Percentiles rank a stretch among this genome's conserved stretches.
Evolutionary conservation across 2,888 invertebrate species (phyloP).

Genomic region (Lasioglossum figueresi): DNA sequence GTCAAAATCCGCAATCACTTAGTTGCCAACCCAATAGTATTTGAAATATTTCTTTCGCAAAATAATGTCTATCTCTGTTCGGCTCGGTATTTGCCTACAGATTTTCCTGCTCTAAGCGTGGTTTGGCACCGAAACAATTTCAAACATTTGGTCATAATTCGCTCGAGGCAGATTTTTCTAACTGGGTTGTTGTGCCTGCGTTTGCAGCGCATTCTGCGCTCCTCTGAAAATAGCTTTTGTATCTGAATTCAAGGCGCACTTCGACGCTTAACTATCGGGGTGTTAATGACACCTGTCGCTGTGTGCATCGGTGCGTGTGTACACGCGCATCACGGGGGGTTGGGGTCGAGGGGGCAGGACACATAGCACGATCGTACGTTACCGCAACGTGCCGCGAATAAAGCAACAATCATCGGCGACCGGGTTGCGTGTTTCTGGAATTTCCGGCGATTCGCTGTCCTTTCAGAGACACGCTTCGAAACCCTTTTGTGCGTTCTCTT

Average conservation of each 20-base stretch:
- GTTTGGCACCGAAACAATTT: no score
- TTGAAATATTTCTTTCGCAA: no score
- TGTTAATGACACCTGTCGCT: slow-evolving; percentile 49
- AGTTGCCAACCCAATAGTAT: no score
- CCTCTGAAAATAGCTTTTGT: neutral
- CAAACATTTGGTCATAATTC: no score
- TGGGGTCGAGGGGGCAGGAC: neutral
- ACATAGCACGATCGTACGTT: slow-evolving; percentile 25
- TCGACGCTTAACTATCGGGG: slow-evolving; percentile 14
- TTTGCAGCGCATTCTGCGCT: neutral
- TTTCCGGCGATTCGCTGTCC: slow-evolving; percentile 63
- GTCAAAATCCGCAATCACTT: no score
- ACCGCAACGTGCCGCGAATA: slow-evolving; percentile 54
- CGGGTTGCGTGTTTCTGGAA: slow-evolving; percentile 63
- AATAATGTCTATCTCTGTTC: no score
- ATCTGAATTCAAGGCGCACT: neutral
- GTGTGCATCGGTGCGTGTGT: slow-evolving; percentile 38
- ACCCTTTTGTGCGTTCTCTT: slow-evolving; percentile 5
- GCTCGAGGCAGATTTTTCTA: no score
- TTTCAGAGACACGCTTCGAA: slow-evolving; percentile 17
- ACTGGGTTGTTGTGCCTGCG: neutral
- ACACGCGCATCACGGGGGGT: slow-evolving; percentile 1
- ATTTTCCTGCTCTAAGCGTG: no score
- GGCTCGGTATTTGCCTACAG: no score
- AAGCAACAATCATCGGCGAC: slow-evolving; percentile 58